Evolutionary conservation across 2,888 invertebrate species (phyloP).

Genomic region (Dasypolia templi): DNA sequence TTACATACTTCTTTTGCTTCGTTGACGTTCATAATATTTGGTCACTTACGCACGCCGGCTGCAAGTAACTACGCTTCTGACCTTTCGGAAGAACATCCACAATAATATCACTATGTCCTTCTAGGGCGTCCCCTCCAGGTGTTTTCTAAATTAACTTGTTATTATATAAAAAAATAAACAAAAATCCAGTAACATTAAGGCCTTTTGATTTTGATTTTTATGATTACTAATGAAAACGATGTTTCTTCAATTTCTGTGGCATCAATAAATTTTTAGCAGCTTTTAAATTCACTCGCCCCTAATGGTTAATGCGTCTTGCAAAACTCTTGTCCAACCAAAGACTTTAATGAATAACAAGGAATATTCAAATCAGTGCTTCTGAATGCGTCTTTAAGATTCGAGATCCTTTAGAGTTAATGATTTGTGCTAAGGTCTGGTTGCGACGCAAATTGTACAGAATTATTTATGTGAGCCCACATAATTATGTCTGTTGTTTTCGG

Average conservation of each 20-base stretch:
- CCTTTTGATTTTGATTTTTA: too few species aligned
- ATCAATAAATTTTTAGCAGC: constrained; percentile 40
- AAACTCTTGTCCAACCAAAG: constrained; percentile 41
- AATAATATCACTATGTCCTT: not conserved
- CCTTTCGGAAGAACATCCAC: not conserved
- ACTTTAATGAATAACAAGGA: constrained; percentile 62
- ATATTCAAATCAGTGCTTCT: constrained; percentile 60
- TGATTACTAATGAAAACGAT: constrained; percentile 20
- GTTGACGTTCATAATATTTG: too few species aligned
- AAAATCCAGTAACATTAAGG: constrained; percentile 13
- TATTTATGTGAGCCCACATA: constrained; percentile 48
- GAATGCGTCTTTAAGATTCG: constrained; percentile 45
- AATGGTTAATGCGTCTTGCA: constrained; percentile 35
- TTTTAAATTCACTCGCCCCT: constrained; percentile 40
- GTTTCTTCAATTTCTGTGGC: constrained; percentile 30
- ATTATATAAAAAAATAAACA: not conserved
- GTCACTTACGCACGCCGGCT: not conserved
- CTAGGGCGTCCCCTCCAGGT: too few species aligned
- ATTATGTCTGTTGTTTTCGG: constrained; percentile 4
- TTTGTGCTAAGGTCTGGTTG: constrained; percentile 44
- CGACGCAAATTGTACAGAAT: constrained; percentile 47
- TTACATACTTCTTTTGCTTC: not conserved
- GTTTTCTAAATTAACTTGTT: not conserved
- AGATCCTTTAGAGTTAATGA: constrained; percentile 58
- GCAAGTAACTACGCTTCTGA: not conserved